phyloP scores from a whole-genome alignment of 2,888 invertebrate genomes.

The Temnothorax rugatulus region DNA sequence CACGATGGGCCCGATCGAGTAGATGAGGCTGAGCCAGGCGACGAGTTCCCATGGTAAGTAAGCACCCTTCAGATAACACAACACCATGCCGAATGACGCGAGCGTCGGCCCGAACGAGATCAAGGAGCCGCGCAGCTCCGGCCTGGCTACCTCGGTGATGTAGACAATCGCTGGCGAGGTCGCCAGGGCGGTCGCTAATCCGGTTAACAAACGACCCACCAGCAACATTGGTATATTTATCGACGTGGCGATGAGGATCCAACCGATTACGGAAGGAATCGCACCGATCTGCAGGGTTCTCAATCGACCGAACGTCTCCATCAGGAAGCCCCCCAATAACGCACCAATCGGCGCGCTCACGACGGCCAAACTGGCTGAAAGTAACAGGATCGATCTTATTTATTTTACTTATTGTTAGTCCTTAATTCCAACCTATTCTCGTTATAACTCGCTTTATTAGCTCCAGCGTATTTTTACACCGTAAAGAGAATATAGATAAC shows the following conservation, averaged over 20 bases:
- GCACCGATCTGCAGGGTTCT: conserved; percentile 88
- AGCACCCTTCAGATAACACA: conserved; percentile 87
- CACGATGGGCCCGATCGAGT: conserved; percentile 87
- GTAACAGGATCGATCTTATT: conserved; percentile 10
- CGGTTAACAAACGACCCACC: conserved; percentile 87
- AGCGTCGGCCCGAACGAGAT: conserved; percentile 88
- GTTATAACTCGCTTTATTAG: neutral
- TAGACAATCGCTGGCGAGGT: conserved; percentile 89
- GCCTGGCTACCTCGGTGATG: conserved; percentile 89
- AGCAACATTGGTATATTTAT: conserved; percentile 87
- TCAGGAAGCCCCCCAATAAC: conserved; percentile 87
- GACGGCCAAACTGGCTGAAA: conserved; percentile 88
- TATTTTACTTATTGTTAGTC: neutral
- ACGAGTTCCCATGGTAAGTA: conserved; percentile 87
- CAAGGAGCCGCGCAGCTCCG: conserved; percentile 88
- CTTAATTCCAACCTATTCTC: neutral
- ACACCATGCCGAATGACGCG: conserved; percentile 89
- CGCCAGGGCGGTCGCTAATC: conserved; percentile 88
- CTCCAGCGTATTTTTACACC: neutral
- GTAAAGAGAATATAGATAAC: neutral
- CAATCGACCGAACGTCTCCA: conserved; percentile 88
- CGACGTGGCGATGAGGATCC: conserved; percentile 88
- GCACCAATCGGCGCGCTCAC: conserved; percentile 88
- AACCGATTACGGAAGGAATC: conserved; percentile 87
- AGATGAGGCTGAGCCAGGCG: conserved; percentile 88